Conservation (phyloP, 2,797 vertebrate genomes). For the Sandelia bainsii region DNA sequence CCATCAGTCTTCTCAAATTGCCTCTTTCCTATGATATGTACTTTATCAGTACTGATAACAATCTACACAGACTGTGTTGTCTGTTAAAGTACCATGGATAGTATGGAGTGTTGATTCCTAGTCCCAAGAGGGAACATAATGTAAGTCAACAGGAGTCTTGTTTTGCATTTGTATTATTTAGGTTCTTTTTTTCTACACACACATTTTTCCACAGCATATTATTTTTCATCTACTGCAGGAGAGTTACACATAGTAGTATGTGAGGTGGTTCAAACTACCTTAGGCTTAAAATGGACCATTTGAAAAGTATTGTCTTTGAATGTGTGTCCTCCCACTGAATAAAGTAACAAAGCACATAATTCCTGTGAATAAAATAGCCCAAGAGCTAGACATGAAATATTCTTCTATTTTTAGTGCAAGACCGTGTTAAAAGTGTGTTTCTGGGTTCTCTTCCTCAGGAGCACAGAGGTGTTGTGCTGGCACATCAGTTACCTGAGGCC, state of each 20-base stretch:
- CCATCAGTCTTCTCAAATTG: not conserved
- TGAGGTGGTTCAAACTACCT: not conserved
- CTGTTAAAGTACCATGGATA: not conserved
- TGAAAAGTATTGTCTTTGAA: not conserved
- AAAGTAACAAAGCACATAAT: slow-evolving; percentile 8
- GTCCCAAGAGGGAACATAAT: slow-evolving; percentile 21
- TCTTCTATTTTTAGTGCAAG: slow-evolving; percentile 62
- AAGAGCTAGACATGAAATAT: slow-evolving; percentile 28
- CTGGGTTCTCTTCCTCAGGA: slow-evolving; percentile 42
- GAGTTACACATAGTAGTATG: slow-evolving; percentile 5
- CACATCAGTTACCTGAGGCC: slow-evolving; percentile 46
- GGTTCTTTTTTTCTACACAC: slow-evolving; percentile 6
- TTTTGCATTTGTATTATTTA: slow-evolving; percentile 48
- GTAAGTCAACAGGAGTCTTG: slow-evolving; percentile 9
- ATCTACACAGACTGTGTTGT: slow-evolving; percentile 6
- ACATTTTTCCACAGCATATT: slow-evolving; percentile 12
- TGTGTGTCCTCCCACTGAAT: slow-evolving; percentile 22
- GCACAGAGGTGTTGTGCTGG: slow-evolving; percentile 21
- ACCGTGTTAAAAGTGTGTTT: slow-evolving; percentile 40
- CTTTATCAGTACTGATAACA: slow-evolving; percentile 6
- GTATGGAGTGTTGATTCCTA: slow-evolving; percentile 14
- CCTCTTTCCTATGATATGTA: not conserved
- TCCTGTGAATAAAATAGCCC: slow-evolving; percentile 26
- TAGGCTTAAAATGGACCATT: not conserved
- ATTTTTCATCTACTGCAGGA: not conserved